phyloP scores from a whole-genome alignment of 1,140 invertebrate genomes.

The Apis florea region DNA sequence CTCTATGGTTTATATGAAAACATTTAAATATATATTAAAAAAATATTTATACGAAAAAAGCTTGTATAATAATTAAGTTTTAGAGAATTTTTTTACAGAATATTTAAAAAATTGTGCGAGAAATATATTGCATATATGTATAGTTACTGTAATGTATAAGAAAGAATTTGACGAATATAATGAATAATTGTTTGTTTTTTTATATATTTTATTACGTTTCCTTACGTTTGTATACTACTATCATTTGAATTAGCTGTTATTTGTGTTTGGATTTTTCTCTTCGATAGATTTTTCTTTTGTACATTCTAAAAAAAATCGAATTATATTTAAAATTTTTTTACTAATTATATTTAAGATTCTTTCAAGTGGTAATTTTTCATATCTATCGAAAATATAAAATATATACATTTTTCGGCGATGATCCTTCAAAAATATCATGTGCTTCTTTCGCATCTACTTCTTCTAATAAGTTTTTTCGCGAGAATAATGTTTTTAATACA shows the following conservation, averaged over 20 bases:
- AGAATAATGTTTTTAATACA: slow-evolving; percentile 85
- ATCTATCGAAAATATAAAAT: not conserved
- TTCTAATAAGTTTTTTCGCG: slow-evolving; percentile 81
- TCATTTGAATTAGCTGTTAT: slow-evolving; percentile 46
- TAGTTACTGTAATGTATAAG: too few relatives aligned
- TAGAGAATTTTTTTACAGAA: too few relatives aligned
- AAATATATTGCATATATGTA: too few relatives aligned
- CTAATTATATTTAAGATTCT: not conserved
- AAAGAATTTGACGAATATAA: not conserved
- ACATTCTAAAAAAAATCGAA: slow-evolving; percentile 43
- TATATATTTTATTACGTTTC: slow-evolving; percentile 9
- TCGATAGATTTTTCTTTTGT: slow-evolving; percentile 56
- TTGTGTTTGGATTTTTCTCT: slow-evolving; percentile 45
- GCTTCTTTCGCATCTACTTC: slow-evolving; percentile 88
- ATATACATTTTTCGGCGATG: slow-evolving; percentile 84
- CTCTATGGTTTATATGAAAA: too few relatives aligned
- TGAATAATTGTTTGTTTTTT: not conserved
- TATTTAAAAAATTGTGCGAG: too few relatives aligned
- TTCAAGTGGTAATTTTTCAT: slow-evolving; percentile 1
- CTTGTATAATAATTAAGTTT: too few relatives aligned
- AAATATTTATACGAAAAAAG: too few relatives aligned
- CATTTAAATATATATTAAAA: not conserved
- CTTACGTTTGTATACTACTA: slow-evolving; percentile 73
- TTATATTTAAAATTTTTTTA: too few relatives aligned
- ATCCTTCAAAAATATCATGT: slow-evolving; percentile 89